Conservation (phyloP, 2,797 vertebrate genomes). For the Sciurus vulgaris region DNA sequence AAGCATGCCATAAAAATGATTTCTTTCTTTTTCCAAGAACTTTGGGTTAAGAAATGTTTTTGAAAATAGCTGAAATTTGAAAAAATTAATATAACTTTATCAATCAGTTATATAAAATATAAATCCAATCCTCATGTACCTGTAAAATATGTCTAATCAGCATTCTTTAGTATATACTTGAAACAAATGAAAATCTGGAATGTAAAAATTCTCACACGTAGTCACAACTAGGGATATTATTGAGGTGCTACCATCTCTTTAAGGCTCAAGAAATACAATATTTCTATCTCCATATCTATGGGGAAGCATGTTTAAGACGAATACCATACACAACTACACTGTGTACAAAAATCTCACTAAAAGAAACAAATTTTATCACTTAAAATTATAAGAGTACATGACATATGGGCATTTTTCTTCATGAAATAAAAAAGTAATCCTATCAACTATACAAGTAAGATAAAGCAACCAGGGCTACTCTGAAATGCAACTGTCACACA, state of each 20-base stretch:
- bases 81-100: not conserved
- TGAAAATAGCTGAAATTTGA: not conserved
- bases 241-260: not conserved
- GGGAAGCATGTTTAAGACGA: not conserved
- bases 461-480: not conserved
- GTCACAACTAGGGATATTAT: not conserved
- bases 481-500: not conserved
- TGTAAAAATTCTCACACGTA: slow-evolving; percentile 19
- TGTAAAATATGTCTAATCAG: slow-evolving; percentile 7
- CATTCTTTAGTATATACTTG: not conserved
- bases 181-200: not conserved
- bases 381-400: not conserved
- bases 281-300: not conserved
- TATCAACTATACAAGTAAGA: not conserved
- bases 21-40: slow-evolving; percentile 7
- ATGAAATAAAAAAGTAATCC: not conserved
- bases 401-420: not conserved
- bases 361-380: not conserved
- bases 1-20: slow-evolving; percentile 6
- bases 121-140: not conserved
- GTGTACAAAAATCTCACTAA: not conserved
- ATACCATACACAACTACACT: fast-evolving
- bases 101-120: slow-evolving; percentile 1
- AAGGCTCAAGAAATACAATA: not conserved
- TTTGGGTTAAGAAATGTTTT: not conserved